These are phyloP conservation scores for Hirtodrosophila histrioides DNA, from an alignment of 2,888 invertebrate species.

Conservation along the genomic window DNA sequence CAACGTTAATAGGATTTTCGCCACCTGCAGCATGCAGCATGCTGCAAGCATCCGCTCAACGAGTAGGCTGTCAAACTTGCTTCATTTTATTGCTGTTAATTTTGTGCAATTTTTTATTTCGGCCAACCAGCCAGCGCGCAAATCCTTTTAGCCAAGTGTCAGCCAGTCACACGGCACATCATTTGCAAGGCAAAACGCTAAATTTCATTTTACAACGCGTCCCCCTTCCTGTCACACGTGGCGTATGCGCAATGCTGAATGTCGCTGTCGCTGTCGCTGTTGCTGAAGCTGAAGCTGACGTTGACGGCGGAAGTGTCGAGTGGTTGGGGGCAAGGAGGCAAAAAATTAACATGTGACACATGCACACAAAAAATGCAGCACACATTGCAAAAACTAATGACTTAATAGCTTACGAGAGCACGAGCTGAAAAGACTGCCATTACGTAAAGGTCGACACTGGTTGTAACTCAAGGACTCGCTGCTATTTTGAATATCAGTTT, in stretches of 20 bases:
- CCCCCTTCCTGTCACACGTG: slow-evolving; percentile 25
- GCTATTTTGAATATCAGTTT: too few species aligned
- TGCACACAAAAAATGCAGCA: slow-evolving; percentile 48
- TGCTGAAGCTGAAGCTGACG: slow-evolving; percentile 30
- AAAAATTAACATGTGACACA: slow-evolving; percentile 65
- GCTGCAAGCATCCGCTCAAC: slow-evolving; percentile 2
- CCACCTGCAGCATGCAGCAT: slow-evolving; percentile 34
- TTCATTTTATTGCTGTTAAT: slow-evolving; percentile 72
- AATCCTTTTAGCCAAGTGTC: slow-evolving; percentile 75
- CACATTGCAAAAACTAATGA: slow-evolving; percentile 77
- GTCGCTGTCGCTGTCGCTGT: slow-evolving; percentile 38
- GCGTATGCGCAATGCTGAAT: slow-evolving; percentile 49
- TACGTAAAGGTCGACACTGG: too few species aligned
- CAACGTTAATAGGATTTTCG: slow-evolving; percentile 83
- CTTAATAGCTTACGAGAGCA: slow-evolving; percentile 72
- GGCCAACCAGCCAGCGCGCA: slow-evolving; percentile 54
- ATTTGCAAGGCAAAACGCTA: slow-evolving; percentile 79
- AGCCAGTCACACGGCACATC: slow-evolving; percentile 63
- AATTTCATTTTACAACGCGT: slow-evolving; percentile 70
- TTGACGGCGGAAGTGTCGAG: slow-evolving; percentile 32
- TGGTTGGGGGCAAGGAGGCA: slow-evolving; percentile 1
- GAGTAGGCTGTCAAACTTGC: slow-evolving; percentile 53
- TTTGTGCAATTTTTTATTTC: slow-evolving; percentile 49
- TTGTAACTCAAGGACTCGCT: too few species aligned
- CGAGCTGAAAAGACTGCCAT: slow-evolving; percentile 17